Percentiles rank a stretch among this genome's conserved stretches.
Evolutionary conservation across 1,140 invertebrate species (phyloP).

Genomic region (Cryptotermes secundus): DNA sequence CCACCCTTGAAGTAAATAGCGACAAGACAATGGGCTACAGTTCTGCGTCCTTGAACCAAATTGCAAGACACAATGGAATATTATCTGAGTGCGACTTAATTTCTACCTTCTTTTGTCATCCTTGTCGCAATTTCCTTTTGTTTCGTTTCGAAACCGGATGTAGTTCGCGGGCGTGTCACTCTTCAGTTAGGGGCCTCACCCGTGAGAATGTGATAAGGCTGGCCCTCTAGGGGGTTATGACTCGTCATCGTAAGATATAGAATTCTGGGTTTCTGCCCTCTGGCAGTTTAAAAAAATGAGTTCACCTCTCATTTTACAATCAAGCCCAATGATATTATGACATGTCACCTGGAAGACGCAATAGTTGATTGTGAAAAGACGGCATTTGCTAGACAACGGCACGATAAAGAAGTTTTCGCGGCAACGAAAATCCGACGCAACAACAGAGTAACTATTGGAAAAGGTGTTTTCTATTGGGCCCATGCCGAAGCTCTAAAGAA

Average conservation of each 20-base stretch:
- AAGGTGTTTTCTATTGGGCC: no score
- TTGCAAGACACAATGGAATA: slow-evolving; percentile 2
- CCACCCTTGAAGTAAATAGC: slow-evolving; percentile 24
- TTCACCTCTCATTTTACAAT: no score
- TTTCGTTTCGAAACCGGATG: slow-evolving; percentile 12
- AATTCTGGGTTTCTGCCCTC: no score
- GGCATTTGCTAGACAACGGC: no score
- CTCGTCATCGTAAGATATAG: not conserved
- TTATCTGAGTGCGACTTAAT: slow-evolving; percentile 2
- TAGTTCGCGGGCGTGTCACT: not conserved
- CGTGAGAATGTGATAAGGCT: not conserved
- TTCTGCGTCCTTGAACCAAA: slow-evolving; percentile 40
- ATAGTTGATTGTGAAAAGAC: no score
- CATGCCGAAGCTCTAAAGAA: no score
- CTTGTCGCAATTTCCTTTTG: not conserved
- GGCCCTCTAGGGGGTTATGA: not conserved
- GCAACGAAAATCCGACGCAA: no score
- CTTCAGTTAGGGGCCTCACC: not conserved
- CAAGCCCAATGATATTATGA: no score
- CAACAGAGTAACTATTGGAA: no score
- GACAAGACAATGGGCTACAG: slow-evolving; percentile 25
- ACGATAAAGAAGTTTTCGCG: no score
- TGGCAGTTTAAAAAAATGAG: no score
- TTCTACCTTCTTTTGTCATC: slow-evolving; percentile 9
- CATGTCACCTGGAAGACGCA: no score